These are phyloP conservation scores for Camarhynchus parvulus DNA, from an alignment of 2,113 vertebrate genomes.

Conservation along the genomic window DNA sequence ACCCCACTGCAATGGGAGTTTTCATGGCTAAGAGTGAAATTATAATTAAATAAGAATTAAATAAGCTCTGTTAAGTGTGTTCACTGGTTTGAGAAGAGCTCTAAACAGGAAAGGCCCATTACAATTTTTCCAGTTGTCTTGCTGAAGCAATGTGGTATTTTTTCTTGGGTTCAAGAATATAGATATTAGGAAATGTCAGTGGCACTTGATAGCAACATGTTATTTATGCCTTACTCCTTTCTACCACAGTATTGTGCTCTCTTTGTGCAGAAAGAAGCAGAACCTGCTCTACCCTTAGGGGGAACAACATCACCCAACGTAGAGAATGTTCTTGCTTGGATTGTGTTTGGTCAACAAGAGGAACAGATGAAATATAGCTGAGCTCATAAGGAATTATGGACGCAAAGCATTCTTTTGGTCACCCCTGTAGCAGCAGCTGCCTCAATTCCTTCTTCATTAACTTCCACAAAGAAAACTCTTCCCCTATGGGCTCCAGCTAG, in stretches of 20 bases:
- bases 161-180: not conserved
- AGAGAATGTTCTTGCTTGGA: conserved; percentile 67
- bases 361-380: conserved; percentile 76
- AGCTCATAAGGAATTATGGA: not conserved
- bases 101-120: not conserved
- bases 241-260: not conserved
- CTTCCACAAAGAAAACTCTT: conserved; percentile 1
- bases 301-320: conserved; percentile 65
- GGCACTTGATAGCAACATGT: not conserved
- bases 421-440: not conserved
- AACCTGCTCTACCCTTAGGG: not conserved
- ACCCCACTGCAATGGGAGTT: not conserved
- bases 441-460: not conserved
- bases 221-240: not conserved
- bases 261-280: not conserved
- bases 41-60: not conserved
- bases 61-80: not conserved
- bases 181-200: not conserved
- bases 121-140: not conserved
- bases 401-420: accelerated
- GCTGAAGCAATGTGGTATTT: not conserved
- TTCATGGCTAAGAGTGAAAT: not conserved
- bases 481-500: not conserved
- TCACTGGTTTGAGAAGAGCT: not conserved
- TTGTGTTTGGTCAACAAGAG: conserved; percentile 55